Evolutionary conservation across 2,113 vertebrate genomes (phyloP).

Genomic region (Sitta europaea): DNA sequence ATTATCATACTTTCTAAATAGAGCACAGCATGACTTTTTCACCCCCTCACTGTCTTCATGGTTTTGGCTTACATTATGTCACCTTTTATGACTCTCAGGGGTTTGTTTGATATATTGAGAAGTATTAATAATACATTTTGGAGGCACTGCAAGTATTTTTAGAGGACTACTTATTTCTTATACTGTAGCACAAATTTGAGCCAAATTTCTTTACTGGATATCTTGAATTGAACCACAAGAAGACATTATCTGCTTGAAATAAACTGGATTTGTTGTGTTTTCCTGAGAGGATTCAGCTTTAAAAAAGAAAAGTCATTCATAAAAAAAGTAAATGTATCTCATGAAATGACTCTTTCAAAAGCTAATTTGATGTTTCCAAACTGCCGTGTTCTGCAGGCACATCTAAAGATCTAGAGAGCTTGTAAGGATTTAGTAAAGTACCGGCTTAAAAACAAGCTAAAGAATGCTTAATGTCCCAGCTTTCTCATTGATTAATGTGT

Average conservation of each 20-base stretch:
- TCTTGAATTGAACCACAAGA: not conserved
- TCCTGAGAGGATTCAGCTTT: not conserved
- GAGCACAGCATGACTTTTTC: not conserved
- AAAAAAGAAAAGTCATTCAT: not conserved
- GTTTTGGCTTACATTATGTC: not conserved
- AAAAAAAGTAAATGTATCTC: not conserved
- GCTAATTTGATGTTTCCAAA: not conserved
- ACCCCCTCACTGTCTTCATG: not conserved
- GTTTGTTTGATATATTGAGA: not conserved
- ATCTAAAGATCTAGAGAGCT: not conserved
- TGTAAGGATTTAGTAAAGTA: constrained; percentile 37
- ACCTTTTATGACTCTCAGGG: not conserved
- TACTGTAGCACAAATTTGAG: not conserved
- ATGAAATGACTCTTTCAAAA: not conserved
- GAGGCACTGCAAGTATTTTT: not conserved
- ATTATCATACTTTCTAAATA: not conserved
- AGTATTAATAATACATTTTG: not conserved
- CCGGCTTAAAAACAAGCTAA: constrained; percentile 21
- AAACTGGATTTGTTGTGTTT: not conserved
- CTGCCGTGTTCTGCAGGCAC: not conserved
- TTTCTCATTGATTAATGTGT: constrained; percentile 35
- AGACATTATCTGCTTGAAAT: not conserved
- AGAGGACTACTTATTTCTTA: not conserved
- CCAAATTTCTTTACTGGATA: not conserved
- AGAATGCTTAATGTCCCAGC: constrained; percentile 16